Evolutionary conservation across 2,797 vertebrate genomes (phyloP).

Genomic region (Micropoecilia bifurca): DNA sequence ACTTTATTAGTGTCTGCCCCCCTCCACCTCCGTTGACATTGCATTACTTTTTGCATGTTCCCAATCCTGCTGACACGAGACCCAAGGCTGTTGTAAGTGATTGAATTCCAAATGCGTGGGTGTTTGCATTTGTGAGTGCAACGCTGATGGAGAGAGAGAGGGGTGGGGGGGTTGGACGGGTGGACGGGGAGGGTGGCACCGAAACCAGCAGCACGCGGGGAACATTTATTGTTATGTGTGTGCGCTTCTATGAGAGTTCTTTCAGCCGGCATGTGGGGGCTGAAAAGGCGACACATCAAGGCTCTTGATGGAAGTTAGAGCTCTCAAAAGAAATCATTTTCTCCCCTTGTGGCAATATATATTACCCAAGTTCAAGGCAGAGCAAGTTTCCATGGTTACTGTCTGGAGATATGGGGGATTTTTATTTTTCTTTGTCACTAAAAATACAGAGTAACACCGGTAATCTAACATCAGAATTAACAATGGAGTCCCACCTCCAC

Average conservation of each 20-base stretch:
- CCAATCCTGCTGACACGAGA: conserved; percentile 60
- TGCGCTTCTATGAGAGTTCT: conserved; percentile 52
- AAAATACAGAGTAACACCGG: conserved; percentile 55
- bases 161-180: background rate
- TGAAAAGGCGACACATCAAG: conserved; percentile 62
- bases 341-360: conserved; percentile 54
- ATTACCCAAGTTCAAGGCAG: conserved; percentile 71
- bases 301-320: conserved; percentile 50
- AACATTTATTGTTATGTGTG: conserved; percentile 49
- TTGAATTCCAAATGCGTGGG: conserved; percentile 60
- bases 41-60: conserved; percentile 47
- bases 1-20: conserved; percentile 36
- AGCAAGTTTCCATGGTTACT: conserved; percentile 75
- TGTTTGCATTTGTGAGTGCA: conserved; percentile 53
- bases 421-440: conserved; percentile 63
- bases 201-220: conserved; percentile 3
- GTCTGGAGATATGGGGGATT: conserved; percentile 50
- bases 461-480: conserved; percentile 52
- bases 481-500: conserved; percentile 69
- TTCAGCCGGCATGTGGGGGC: conserved; percentile 54
- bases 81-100: conserved; percentile 68
- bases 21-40: conserved; percentile 15
- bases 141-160: conserved; percentile 23
- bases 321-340: conserved; percentile 48
- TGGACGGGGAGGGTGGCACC: background rate